Evolutionary conservation across 2,113 vertebrate species (phyloP).

Genomic region (Dascyllus trimaculatus): DNA sequence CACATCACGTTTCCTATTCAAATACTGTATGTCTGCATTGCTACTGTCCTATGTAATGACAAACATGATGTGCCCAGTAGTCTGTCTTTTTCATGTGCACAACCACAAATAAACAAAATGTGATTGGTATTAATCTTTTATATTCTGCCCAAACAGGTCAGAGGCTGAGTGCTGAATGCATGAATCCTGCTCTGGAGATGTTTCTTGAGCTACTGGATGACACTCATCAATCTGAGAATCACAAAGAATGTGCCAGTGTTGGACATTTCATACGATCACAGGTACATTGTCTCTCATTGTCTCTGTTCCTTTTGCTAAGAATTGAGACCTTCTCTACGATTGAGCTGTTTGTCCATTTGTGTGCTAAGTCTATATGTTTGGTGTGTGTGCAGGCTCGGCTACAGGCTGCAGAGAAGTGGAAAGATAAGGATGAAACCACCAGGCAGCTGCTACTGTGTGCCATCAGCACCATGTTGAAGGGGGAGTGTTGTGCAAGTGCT

Average conservation of each 20-base stretch:
- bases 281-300: conserved; percentile 43
- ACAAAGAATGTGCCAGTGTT: conserved; percentile 75
- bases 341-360: background rate
- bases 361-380: background rate
- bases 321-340: background rate
- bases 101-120: too few relatives aligned
- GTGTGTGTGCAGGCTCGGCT: conserved; percentile 46
- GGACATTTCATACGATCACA: conserved; percentile 87
- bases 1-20: too few relatives aligned
- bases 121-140: background rate
- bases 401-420: conserved; percentile 69
- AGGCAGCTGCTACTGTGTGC: conserved; percentile 78
- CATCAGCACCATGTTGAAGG: conserved; percentile 84
- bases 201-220: conserved; percentile 81
- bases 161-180: conserved; percentile 64
- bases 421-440: conserved; percentile 35
- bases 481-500: conserved; percentile 90
- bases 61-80: too few relatives aligned
- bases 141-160: conserved; percentile 50
- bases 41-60: too few relatives aligned
- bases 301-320: background rate
- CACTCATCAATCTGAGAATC: conserved; percentile 69
- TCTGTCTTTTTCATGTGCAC: too few relatives aligned
- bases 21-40: too few relatives aligned
- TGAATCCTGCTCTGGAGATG: conserved; percentile 72